phyloP scores from a whole-genome alignment of 2,113 vertebrate genomes.

The Zapus hudsonius region DNA sequence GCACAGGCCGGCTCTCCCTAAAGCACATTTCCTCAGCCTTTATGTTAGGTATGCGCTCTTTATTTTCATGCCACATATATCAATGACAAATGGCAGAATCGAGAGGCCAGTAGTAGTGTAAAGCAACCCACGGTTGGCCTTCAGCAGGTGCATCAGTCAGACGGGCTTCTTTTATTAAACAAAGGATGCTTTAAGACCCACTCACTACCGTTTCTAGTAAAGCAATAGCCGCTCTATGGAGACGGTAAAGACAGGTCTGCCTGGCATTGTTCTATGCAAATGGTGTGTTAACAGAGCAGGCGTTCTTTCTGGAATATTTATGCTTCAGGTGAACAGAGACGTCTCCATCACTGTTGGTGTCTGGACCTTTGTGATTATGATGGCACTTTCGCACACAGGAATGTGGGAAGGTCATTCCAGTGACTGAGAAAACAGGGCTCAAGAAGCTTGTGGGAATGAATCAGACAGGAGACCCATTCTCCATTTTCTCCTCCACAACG shows the following conservation, averaged over 20 bases:
- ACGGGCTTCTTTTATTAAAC: constrained; percentile 76
- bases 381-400: rapidly evolving
- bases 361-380: rapidly evolving
- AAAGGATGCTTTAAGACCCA: constrained; percentile 60
- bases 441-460: neutral
- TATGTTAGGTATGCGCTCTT: constrained; percentile 90
- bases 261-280: rapidly evolving
- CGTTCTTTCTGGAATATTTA: rapidly evolving
- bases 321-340: rapidly evolving
- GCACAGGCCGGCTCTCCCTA: constrained; percentile 85
- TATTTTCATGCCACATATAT: constrained; percentile 89
- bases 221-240: neutral
- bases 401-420: rapidly evolving
- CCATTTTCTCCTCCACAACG: neutral
- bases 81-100: constrained; percentile 90
- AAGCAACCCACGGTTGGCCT: constrained; percentile 61
- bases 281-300: rapidly evolving
- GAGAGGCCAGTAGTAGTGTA: constrained; percentile 83
- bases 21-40: constrained; percentile 91
- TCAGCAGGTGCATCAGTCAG: neutral
- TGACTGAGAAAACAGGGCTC: neutral
- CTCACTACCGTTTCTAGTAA: neutral
- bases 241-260: neutral
- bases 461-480: neutral
- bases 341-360: rapidly evolving